A percentile compares a stretch with the other conserved stretches of the same genome.
Conservation (phyloP, 1,140 invertebrate genomes). For the Scaptodrosophila lebanonensis region DNA sequence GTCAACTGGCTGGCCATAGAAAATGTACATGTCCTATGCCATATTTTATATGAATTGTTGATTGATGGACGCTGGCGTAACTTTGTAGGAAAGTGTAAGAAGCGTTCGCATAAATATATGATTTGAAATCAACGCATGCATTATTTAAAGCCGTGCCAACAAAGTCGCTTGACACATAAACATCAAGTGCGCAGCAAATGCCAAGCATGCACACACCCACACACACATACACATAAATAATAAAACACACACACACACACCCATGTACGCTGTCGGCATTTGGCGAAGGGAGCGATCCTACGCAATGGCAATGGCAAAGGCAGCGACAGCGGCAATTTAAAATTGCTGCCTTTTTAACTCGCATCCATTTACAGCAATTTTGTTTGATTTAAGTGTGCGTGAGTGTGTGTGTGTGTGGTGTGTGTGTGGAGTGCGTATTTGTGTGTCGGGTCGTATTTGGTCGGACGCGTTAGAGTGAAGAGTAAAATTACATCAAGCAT, state of each 20-base stretch:
- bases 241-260: constrained; percentile 5
- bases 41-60: too few relatives aligned
- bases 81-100: constrained; percentile 46
- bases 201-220: constrained; percentile 2
- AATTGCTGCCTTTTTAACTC: constrained; percentile 75
- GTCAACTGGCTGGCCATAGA: too few relatives aligned
- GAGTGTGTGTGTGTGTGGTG: constrained; percentile 6
- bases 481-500: constrained; percentile 72
- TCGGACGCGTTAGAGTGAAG: constrained; percentile 70
- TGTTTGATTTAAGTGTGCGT: constrained; percentile 44
- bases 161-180: constrained; percentile 68
- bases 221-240: constrained; percentile 11
- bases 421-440: constrained; percentile 7
- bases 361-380: constrained; percentile 75
- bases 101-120: constrained; percentile 57
- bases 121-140: constrained; percentile 71
- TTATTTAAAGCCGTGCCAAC: constrained; percentile 57
- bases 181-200: constrained; percentile 61
- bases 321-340: constrained; percentile 69
- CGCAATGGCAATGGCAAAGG: constrained; percentile 37
- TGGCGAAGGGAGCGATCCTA: constrained; percentile 3
- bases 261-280: constrained; percentile 8
- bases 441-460: constrained; percentile 35
- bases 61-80: too few relatives aligned
- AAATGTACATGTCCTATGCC: too few relatives aligned